Evolutionary conservation across 1,140 invertebrate species (phyloP).

Genomic region (Caerostris extrusa): DNA sequence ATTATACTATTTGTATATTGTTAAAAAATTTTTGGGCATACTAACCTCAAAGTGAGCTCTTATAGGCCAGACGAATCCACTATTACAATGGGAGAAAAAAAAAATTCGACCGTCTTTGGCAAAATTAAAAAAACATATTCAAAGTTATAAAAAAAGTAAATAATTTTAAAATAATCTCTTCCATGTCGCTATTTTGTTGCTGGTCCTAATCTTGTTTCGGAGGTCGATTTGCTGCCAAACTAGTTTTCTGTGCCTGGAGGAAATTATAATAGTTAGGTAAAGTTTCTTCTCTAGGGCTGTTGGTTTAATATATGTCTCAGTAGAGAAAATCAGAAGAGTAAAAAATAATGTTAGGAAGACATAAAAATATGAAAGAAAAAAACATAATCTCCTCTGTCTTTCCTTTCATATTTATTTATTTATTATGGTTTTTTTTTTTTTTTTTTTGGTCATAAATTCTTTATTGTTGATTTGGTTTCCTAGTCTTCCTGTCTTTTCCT

Average conservation of each 20-base stretch:
- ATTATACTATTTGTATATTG: too few species aligned
- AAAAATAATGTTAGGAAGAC: too few species aligned
- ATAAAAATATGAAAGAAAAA: too few species aligned
- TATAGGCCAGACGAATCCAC: neutral
- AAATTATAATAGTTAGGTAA: neutral
- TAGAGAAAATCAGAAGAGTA: neutral
- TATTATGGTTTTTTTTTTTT: neutral
- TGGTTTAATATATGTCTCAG: conserved; percentile 8
- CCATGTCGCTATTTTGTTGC: conserved; percentile 23
- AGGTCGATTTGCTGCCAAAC: neutral
- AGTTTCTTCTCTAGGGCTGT: neutral
- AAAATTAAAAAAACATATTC: neutral
- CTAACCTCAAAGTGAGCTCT: neutral
- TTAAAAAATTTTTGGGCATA: too few species aligned
- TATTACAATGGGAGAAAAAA: neutral
- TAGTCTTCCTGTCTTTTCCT: neutral
- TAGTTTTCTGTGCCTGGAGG: conserved; percentile 39
- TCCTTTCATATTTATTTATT: too few species aligned
- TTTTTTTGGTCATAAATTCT: neutral
- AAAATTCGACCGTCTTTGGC: neutral
- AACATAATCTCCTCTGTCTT: too few species aligned
- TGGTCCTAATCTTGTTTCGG: neutral
- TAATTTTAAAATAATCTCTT: neutral
- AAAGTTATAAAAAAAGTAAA: neutral
- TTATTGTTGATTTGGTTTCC: neutral